Evolutionary conservation across 2,888 invertebrate genomes (phyloP).

Genomic region (Lobophora halterata): DNA sequence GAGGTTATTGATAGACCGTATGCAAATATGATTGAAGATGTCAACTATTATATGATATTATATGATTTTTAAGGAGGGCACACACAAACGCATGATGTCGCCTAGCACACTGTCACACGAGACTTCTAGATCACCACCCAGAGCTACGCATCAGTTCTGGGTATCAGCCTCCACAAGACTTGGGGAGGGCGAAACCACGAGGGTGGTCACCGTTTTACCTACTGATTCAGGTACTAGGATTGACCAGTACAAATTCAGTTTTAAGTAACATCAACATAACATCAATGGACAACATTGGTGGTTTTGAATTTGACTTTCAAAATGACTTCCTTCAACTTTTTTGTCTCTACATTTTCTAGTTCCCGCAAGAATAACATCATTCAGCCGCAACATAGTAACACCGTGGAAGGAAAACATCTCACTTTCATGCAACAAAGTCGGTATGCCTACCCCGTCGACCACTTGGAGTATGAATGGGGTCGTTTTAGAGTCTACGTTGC

Average conservation of each 20-base stretch:
- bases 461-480: conserved; percentile 90
- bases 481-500: conserved; percentile 85
- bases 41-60: neutral
- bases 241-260: no score
- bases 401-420: conserved; percentile 94
- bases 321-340: conserved; percentile 3
- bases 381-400: conserved; percentile 87
- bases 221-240: conserved; percentile 84
- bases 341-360: conserved; percentile 81
- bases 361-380: conserved; percentile 93
- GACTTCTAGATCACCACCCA: conserved; percentile 85
- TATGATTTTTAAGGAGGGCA: conserved; percentile 80
- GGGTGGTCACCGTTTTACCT: conserved; percentile 88
- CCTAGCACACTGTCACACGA: conserved; percentile 87
- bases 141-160: conserved; percentile 88
- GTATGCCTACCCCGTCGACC: conserved; percentile 88
- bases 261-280: no score
- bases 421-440: conserved; percentile 91
- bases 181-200: conserved; percentile 91
- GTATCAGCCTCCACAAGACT: conserved; percentile 88
- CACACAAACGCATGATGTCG: conserved; percentile 86
- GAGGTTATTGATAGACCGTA: no score
- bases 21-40: no score
- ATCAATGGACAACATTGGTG: no score
- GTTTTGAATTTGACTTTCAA: no score